These are phyloP conservation scores for Gymnothorax reevesii DNA, from an alignment of 2,797 vertebrate genomes.

Conservation along the genomic window DNA sequence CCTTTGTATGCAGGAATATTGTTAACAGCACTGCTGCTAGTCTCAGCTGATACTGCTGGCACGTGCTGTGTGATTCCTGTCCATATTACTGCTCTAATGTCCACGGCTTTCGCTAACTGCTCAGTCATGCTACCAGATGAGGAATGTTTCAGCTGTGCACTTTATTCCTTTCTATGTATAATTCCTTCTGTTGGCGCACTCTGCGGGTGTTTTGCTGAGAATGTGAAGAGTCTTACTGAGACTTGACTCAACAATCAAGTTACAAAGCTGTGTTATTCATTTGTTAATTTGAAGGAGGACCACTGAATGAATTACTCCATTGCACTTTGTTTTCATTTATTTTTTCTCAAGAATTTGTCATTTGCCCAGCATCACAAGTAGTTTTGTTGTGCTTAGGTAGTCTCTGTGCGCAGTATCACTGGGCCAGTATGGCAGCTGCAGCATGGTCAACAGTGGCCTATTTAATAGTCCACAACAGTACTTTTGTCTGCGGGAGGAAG, in stretches of 20 bases:
- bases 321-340: background rate
- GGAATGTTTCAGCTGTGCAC: background rate
- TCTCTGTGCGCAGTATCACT: background rate
- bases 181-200: background rate
- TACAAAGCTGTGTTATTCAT: background rate
- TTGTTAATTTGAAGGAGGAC: background rate
- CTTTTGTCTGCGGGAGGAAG: constrained; percentile 11
- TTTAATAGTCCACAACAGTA: background rate
- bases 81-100: background rate
- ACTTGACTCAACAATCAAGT: background rate
- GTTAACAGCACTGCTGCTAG: background rate
- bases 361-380: background rate
- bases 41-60: background rate
- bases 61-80: background rate
- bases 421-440: background rate
- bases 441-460: background rate
- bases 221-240: background rate
- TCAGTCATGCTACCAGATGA: background rate
- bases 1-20: background rate
- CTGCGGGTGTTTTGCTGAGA: background rate
- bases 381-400: background rate
- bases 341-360: background rate
- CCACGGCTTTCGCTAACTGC: background rate
- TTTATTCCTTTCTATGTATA: background rate
- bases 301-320: background rate